Evolutionary conservation across 1,140 invertebrate genomes (phyloP).

Genomic region (Triops cancriformis): DNA sequence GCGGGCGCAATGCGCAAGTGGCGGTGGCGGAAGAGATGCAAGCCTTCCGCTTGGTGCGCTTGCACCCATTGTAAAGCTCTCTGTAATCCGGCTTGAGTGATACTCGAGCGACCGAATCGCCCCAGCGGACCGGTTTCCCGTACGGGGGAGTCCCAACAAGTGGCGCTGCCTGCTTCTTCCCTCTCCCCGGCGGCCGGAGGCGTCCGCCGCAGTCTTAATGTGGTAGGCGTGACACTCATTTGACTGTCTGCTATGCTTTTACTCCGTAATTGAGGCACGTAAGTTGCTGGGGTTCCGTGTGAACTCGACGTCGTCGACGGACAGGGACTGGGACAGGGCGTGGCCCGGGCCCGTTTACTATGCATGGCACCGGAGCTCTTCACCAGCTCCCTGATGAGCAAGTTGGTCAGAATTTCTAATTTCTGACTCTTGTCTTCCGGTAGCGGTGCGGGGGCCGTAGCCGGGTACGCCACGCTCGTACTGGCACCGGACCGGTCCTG

Average conservation of each 20-base stretch:
- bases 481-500: too few species aligned
- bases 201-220: neutral
- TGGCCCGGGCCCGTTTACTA: neutral
- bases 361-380: neutral
- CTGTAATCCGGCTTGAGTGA: slow-evolving; percentile 20
- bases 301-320: neutral
- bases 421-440: neutral
- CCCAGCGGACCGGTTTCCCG: neutral
- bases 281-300: neutral
- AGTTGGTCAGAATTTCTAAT: neutral
- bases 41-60: slow-evolving; percentile 15
- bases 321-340: neutral
- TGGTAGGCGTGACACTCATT: neutral
- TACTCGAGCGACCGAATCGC: neutral
- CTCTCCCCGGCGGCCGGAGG: neutral
- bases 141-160: slow-evolving; percentile 26
- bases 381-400: neutral
- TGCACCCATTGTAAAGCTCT: slow-evolving; percentile 22
- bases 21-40: slow-evolving; percentile 49
- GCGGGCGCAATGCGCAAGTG: slow-evolving; percentile 63
- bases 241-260: neutral
- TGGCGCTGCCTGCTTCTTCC: neutral
- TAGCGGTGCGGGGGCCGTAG: neutral
- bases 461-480: neutral
- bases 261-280: neutral